Base-by-base conservation (phyloP, 2,888 invertebrate species). In the Syrphus vitripennis region DNA sequence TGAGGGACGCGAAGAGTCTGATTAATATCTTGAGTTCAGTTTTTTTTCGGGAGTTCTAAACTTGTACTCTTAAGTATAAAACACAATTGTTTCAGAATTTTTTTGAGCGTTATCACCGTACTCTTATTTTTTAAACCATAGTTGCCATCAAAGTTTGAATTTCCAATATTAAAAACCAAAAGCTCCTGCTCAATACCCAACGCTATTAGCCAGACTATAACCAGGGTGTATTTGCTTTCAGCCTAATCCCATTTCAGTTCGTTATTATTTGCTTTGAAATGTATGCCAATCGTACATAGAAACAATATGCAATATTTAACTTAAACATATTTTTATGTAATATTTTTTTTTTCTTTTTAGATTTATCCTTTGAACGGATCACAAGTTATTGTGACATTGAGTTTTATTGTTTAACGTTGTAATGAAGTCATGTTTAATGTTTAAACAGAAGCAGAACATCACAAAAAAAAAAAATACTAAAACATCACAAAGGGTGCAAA, bases 351-450 rank as follows among this genome's bases (percentile, higher is more conserved):
- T 42, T 16, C 21, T 40, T 31, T 34, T 5, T 45, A 45, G 26
- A 45, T 31, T 50, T 71, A 55, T 53, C 10, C 42, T 71, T 21
- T 29, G 34, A 81, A 81, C 55, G 81, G 76, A 84, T 84, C 81
- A 84, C 45, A 84, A 84, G 75, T 81, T 84, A 81, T 72, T 81
- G 72, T 77, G 84, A 84, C 84, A 84, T 84, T 84, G 84, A 81
- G 84, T 80, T 84, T 76, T 81, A 84, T 84, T 84, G 72, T 84
- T 84, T 84, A 71, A 67, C 72, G 76, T 77, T 84, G 81, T 72
- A 84, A 84, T 84, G 76, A 84, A 84, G 80, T 84, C 65, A 84
- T 63, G 50, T 65, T 67, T 67, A 48, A 83, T 50, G 50, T 63
- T 67, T 50, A 67, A 67, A 67, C 48, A 67, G 31, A 67, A 50